Percentiles rank a stretch among this genome's conserved stretches.
Evolutionary conservation across 2,113 vertebrate genomes (phyloP).

Genomic region (Panurus biarmicus): DNA sequence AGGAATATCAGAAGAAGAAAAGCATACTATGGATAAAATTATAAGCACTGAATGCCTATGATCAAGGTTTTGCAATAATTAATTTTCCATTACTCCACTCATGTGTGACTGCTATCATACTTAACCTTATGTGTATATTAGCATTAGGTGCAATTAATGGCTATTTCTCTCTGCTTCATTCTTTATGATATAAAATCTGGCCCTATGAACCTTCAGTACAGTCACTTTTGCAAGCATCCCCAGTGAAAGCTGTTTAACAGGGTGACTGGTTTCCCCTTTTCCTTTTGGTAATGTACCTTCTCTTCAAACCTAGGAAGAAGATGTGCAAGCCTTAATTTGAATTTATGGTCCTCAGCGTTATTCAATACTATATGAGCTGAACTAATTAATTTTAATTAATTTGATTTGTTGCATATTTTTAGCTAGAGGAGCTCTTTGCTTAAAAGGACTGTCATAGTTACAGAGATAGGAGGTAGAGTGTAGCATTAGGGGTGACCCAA

Average conservation of each 20-base stretch:
- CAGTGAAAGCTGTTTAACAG: neutral
- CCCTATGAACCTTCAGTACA: neutral
- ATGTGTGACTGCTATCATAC: neutral
- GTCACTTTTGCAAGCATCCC: neutral
- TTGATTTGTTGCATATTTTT: conserved; percentile 57
- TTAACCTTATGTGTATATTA: neutral
- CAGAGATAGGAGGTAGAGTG: neutral
- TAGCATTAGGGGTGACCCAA: neutral
- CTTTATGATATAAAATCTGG: neutral
- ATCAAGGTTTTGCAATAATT: neutral
- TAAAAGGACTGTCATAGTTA: neutral
- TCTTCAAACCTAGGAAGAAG: neutral
- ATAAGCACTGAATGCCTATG: neutral
- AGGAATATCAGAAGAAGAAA: neutral
- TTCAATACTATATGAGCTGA: neutral
- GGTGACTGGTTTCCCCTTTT: neutral
- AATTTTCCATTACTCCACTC: neutral
- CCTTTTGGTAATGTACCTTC: neutral
- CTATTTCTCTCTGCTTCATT: neutral
- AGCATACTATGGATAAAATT: neutral
- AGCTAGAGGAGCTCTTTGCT: conserved; percentile 20
- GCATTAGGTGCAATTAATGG: neutral
- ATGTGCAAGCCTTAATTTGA: conserved; percentile 52
- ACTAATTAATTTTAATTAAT: conserved; percentile 60
- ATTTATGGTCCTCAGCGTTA: conserved; percentile 49